phyloP scores from a whole-genome alignment of 2,113 vertebrate species.

The Nestor notabilis region DNA sequence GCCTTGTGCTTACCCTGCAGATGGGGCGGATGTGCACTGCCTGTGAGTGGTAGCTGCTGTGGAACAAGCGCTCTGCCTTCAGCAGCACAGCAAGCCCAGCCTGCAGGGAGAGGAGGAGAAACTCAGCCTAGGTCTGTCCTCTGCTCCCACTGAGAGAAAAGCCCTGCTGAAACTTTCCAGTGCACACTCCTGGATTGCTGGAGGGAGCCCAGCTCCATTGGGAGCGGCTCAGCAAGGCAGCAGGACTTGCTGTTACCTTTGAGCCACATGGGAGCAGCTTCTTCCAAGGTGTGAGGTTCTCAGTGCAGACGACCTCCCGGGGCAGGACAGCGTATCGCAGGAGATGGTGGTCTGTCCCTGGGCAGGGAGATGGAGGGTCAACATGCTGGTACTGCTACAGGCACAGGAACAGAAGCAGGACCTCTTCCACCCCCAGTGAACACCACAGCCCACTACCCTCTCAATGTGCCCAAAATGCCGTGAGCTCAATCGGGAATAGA shows the following conservation, averaged over 20 bases:
- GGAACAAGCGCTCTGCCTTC: conserved; percentile 94
- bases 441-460: not conserved
- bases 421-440: not conserved
- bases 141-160: not conserved
- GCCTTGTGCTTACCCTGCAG: conserved; percentile 79
- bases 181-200: accelerated
- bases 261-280: conserved; percentile 95
- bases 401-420: not conserved
- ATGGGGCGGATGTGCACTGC: conserved; percentile 92
- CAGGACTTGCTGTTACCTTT: conserved; percentile 77
- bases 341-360: conserved; percentile 89
- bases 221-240: accelerated
- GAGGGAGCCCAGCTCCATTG: not conserved
- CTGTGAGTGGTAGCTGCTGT: conserved; percentile 96
- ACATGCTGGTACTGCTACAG: not conserved
- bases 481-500: not conserved
- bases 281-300: conserved; percentile 99
- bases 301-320: conserved; percentile 94
- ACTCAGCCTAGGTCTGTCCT: not conserved
- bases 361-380: not conserved
- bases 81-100: conserved; percentile 92
- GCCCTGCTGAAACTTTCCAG: not conserved
- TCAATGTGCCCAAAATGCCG: accelerated
- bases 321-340: conserved; percentile 93
- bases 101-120: conserved; percentile 65